Percentiles rank a stretch among this genome's conserved stretches.
Evolutionary conservation across 2,888 invertebrate genomes (phyloP).

Genomic region (Aradus depressus): DNA sequence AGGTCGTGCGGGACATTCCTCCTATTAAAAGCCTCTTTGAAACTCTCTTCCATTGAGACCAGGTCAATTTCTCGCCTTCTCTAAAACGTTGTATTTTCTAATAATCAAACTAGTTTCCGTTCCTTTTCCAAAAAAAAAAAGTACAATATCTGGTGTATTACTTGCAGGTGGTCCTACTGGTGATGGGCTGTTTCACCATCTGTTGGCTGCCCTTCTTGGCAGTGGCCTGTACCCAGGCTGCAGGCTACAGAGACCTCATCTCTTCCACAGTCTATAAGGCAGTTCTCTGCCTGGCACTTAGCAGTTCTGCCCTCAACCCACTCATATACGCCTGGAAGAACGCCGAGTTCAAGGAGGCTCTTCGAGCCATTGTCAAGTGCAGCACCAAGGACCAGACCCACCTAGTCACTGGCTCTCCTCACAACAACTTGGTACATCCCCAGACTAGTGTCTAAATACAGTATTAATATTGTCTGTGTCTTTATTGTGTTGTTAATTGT

Average conservation of each 20-base stretch:
- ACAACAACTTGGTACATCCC: conserved; percentile 4
- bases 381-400: conserved; percentile 9
- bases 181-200: conserved; percentile 66
- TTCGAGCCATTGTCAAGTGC: conserved; percentile 35
- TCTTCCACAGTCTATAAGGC: conserved; percentile 45
- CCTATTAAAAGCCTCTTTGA: no score
- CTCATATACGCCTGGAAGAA: conserved; percentile 80
- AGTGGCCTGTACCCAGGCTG: conserved; percentile 44
- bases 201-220: conserved; percentile 73
- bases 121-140: no score
- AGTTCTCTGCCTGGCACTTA: conserved; percentile 60
- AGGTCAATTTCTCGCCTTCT: no score
- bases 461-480: no score
- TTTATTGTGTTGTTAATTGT: no score
- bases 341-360: conserved; percentile 60
- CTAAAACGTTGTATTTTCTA: no score
- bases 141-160: conserved; percentile 13
- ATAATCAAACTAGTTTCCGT: no score
- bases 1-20: no score
- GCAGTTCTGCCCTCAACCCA: conserved; percentile 71
- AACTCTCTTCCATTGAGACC: no score
- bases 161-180: conserved; percentile 61
- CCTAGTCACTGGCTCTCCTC: no score
- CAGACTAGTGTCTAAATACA: conserved; percentile 11
- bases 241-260: conserved; percentile 37